Base-by-base conservation (phyloP, 2,888 invertebrate species). In the Mesorhabditis sp. region DNA sequence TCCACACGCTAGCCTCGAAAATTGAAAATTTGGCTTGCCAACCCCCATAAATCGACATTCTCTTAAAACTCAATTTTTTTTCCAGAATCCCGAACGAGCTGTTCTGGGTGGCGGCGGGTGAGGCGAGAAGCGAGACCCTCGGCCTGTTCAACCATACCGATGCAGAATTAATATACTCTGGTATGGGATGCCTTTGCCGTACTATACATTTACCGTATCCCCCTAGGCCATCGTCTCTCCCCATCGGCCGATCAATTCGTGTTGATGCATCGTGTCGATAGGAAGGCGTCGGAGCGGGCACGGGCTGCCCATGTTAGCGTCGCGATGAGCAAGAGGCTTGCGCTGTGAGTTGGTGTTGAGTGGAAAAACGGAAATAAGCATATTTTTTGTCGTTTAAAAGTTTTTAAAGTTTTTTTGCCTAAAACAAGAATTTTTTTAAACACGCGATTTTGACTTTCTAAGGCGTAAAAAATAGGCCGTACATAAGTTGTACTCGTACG, bases 41-140 rank as follows among this genome's bases (percentile, higher is more conserved):
- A n/a, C n/a, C n/a, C n/a, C n/a, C n/a, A n/a, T n/a, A n/a, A n/a
- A n/a, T n/a, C n/a, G n/a, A n/a, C n/a, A n/a, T n/a, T n/a, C n/a
- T n/a, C n/a, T n/a, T n/a, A n/a, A n/a, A n/a, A n/a, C n/a, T n/a
- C n/a, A 50, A 13, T n/a, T 74, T 76, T 5, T 75, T 74, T 0
- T 78, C 74, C 58, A 73, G 77, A 64, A 71, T 83, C 15, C 81
- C 82, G 4, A 83, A 83, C 61, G 78, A 79, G 3, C 70, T 82
- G 41, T 70, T 84, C 65, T 75, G 76, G 50, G 79, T 76, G 4
- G 82, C 82, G 1, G 78, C 82, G 10, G 74, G 73, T 43, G 84
- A 84, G 69, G 82, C 82, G n/a, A 76, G 78, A 67, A 70, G 75
- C 58, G 84, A 84, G 67, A 77, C 78, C 0, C 67, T 73, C 44